Evolutionary conservation across 2,113 vertebrate species (phyloP), one percentile per base, ranked within the genome.

Genomic region (Sinocyclocheilus anshuiensis): DNA sequence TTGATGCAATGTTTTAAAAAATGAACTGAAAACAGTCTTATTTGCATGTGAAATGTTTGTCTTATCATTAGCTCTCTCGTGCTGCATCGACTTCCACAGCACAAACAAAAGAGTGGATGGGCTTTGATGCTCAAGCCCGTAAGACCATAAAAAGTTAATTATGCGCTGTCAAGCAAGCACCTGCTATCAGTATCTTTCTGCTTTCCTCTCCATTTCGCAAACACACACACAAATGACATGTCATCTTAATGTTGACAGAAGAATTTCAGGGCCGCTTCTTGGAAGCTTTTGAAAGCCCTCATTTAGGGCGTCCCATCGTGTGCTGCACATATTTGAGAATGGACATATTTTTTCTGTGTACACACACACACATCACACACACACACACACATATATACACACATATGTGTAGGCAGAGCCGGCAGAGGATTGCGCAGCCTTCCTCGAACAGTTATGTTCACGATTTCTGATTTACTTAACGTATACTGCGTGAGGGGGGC

Each of bases 321-420:
- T 24, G 6, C 11, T 2, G 74, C n/a, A 22, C n/a, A 26, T 18
- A 24, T 77, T 15, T 29, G 39, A 76, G 11, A 76, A 76, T 50
- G n/a, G 71, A n/a, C 36, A 80, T 42, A 42, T 10, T 81, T 81
- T 48, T 81, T 39, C 4, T 63, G 24, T 63, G n/a, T 24, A 63
- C 20, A 24, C 29, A 20, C 18, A 22, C 50, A 67, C 11, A 63
- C 48, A 39, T 2, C 45, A 45, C 45, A 45, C 10, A 22, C 72
- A 76, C 12, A 39, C 36, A 39, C 33, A 36, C 33, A 36, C 33
- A 26, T 26, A 26, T 1, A 26, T 26, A 26, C 26, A 26, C 1
- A 26, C 26, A 26, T 26, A n/a, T n/a, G n/a, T n/a, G n/a, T n/a
- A n/a, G n/a, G n/a, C n/a, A n/a, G n/a, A n/a, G n/a, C n/a, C n/a